A percentile compares a stretch with the other conserved stretches of the same genome.
Evolutionary conservation across 2,888 invertebrate species (phyloP).

Genomic region (Cinara cedri): DNA sequence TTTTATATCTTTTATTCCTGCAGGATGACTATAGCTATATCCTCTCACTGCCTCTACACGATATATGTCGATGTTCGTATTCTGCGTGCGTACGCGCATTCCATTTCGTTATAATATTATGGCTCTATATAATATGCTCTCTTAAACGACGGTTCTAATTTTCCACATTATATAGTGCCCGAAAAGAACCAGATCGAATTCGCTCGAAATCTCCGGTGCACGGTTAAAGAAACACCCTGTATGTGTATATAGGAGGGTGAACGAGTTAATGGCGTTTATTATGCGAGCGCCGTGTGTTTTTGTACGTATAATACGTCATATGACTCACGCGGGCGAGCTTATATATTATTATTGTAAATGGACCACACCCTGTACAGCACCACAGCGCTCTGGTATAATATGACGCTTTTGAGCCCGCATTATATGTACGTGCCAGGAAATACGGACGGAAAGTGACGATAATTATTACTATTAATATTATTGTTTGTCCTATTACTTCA

Average conservation of each 20-base stretch:
- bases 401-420: constrained; percentile 26
- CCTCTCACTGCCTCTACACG: no score
- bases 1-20: no score
- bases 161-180: no score
- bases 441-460: not conserved
- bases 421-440: not conserved
- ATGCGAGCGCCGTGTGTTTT: not conserved
- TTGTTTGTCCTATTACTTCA: no score
- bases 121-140: no score
- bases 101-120: no score
- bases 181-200: no score
- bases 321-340: constrained; percentile 17
- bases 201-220: no score
- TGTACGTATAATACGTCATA: constrained; percentile 19
- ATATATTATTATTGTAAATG: constrained; percentile 24
- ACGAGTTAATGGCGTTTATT: not conserved
- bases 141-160: no score
- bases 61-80: no score
- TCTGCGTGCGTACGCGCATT: no score
- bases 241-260: constrained; percentile 22
- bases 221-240: not conserved
- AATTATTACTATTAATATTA: not conserved
- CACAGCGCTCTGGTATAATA: not conserved
- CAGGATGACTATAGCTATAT: no score
- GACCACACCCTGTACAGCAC: constrained; percentile 41